These are phyloP conservation scores for Caenorhabditis becei DNA, from an alignment of 2,888 invertebrate species.

Conservation along the genomic window DNA sequence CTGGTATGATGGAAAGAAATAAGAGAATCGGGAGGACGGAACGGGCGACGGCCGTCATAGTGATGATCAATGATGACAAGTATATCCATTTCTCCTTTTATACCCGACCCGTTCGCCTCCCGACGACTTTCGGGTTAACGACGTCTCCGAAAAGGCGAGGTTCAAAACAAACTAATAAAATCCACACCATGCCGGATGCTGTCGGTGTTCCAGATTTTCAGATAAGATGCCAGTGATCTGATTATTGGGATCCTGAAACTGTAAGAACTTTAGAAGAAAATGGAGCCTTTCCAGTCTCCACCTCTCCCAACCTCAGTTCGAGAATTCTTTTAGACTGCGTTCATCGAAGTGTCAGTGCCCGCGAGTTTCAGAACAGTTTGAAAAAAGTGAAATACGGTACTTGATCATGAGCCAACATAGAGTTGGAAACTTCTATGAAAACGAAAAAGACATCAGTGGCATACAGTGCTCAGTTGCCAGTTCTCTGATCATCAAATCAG, in stretches of 20 bases:
- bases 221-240: neutral
- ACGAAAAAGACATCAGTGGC: too few species aligned
- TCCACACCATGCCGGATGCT: neutral
- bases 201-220: neutral
- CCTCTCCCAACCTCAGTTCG: too few species aligned
- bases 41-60: conserved; percentile 6
- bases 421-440: too few species aligned
- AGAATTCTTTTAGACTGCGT: too few species aligned
- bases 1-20: neutral
- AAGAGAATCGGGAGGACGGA: neutral
- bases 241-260: neutral
- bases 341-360: too few species aligned
- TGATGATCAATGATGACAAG: conserved; percentile 23
- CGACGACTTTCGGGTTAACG: neutral
- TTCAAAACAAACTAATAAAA: conserved; percentile 3
- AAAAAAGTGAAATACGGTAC: too few species aligned
- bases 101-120: neutral
- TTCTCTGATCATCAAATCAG: too few species aligned
- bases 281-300: too few species aligned
- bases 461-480: too few species aligned
- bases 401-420: too few species aligned
- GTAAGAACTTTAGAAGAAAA: too few species aligned
- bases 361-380: too few species aligned
- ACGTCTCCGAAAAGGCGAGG: neutral
- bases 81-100: conserved; percentile 11